Evolutionary conservation across 2,113 vertebrate species (phyloP).

Genomic region (Haliaeetus leucogaster): DNA sequence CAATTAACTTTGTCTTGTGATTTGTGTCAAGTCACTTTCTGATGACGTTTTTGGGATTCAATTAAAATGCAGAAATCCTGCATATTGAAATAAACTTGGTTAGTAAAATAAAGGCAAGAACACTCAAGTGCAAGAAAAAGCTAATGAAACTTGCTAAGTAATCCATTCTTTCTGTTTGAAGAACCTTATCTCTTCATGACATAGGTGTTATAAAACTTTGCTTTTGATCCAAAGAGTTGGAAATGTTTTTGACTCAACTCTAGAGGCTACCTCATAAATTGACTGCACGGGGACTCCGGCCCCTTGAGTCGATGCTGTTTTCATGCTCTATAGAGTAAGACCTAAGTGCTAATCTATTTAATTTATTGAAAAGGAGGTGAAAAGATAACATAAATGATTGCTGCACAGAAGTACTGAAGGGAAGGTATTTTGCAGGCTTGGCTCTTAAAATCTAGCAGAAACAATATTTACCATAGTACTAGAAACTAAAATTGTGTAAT

Average conservation of each 20-base stretch:
- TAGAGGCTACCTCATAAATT: background rate
- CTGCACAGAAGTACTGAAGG: background rate
- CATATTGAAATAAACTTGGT: background rate
- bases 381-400: background rate
- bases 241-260: background rate
- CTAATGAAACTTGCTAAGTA: background rate
- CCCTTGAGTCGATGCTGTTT: background rate
- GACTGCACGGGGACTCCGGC: background rate
- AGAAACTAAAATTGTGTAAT: background rate
- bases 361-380: conserved; percentile 1
- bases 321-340: background rate
- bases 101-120: conserved; percentile 6
- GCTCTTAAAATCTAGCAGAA: background rate
- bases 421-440: background rate
- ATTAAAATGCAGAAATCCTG: conserved; percentile 27
- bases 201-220: background rate
- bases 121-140: background rate
- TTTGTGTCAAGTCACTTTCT: conserved; percentile 43
- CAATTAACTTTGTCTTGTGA: conserved; percentile 25
- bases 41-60: background rate
- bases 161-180: background rate
- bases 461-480: background rate
- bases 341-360: background rate
- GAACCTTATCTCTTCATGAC: background rate
- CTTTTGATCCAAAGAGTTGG: background rate